Base-by-base conservation (phyloP, 1,140 invertebrate species). In the Cardiocondyla obscurior region DNA sequence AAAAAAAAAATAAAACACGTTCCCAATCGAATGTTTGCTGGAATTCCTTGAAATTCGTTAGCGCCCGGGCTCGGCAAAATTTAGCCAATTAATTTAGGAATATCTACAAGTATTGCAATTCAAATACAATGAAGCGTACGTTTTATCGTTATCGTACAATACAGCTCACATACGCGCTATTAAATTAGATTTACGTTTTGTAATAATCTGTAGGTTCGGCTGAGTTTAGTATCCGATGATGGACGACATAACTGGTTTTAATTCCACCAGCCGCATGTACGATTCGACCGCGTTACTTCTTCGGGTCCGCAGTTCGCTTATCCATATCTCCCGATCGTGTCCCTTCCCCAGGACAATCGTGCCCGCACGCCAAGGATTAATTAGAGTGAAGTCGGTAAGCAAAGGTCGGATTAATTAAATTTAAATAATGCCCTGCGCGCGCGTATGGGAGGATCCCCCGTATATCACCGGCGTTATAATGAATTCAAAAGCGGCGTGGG, bases 351-450 rank as follows among this genome's bases (percentile, higher is more conserved):
- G 28, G 33, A 22, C 42, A 8, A 46, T 22, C 36, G 4, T 36
- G 30, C 25, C 53, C 28, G 22, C 36, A 57, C 10, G 33, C 7
- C 12, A 33, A 53, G 62, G 22, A 67, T 67, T 69, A 69, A 79
- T 79, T 39, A 79, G 67, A 77, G 33, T 39, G 74, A n/a, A 53
- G 44, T 53, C 44, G 14, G 60, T 53, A 42, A 53, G 74, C 46
- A 79, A 79, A 53, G 33, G 16, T 49, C 25, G 19, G 16, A 64
- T 67, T 79, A 67, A 79, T 79, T 67, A 69, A 67, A 77, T 77
- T 77, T 77, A 77, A 77, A 77, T 77, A 65, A 77, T 51, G 58
- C 60, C 58, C 19, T 28, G 6, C 30, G 39, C 22, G 55, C 22
- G 25, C 6, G 30, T 2, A 16, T 22, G 22, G 22, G 46, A 42